phyloP scores from a whole-genome alignment of 2,888 invertebrate species.

The Drosophila yooni region DNA sequence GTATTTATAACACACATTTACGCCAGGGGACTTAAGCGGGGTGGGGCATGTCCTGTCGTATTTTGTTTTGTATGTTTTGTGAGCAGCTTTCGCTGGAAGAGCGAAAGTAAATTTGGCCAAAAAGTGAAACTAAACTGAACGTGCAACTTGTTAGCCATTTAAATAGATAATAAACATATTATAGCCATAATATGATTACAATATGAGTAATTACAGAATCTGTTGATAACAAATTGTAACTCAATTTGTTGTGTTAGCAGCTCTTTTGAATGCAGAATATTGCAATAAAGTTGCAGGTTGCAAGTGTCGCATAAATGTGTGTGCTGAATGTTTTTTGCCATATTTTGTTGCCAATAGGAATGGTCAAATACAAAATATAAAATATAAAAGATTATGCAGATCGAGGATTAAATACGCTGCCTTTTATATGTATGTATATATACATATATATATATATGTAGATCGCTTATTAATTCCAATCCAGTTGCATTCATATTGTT shows the following conservation, averaged over 20 bases:
- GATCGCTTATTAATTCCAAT: slow-evolving; percentile 31
- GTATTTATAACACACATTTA: slow-evolving; percentile 38
- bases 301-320: slow-evolving; percentile 5
- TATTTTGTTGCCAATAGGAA: slow-evolving; percentile 49
- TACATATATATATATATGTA: slow-evolving; percentile 12
- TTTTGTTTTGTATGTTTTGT: slow-evolving; percentile 16
- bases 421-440: slow-evolving; percentile 12
- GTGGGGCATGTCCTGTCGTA: slow-evolving; percentile 5
- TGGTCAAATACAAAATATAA: slow-evolving; percentile 20
- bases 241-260: slow-evolving; percentile 1
- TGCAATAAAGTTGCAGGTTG: slow-evolving; percentile 16
- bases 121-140: slow-evolving; percentile 16
- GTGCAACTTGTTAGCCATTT: neutral
- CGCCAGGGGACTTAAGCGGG: neutral
- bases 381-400: slow-evolving; percentile 16
- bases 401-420: slow-evolving; percentile 25
- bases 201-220: neutral
- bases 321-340: slow-evolving; percentile 31
- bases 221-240: neutral
- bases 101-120: slow-evolving; percentile 15
- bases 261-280: slow-evolving; percentile 11
- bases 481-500: slow-evolving; percentile 70
- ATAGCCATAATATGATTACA: neutral
- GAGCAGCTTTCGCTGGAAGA: slow-evolving; percentile 4
- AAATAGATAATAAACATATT: neutral